These are phyloP conservation scores for Tyria jacobaeae DNA, from an alignment of 2,888 invertebrate species.

Conservation along the genomic window DNA sequence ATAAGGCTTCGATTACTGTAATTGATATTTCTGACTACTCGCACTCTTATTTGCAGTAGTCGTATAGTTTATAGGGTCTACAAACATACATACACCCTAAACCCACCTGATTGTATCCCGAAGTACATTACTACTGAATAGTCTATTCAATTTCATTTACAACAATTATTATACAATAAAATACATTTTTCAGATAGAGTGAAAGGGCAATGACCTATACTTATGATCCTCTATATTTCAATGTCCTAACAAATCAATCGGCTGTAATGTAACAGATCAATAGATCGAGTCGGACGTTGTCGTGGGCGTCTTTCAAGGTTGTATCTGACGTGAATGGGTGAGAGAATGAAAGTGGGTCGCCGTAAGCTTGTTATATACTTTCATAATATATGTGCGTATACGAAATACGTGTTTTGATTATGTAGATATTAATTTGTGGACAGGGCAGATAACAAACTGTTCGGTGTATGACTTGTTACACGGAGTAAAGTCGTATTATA, in stretches of 20 bases:
- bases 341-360: slow-evolving; percentile 48
- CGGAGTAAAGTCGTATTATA: too few species aligned
- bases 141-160: background rate
- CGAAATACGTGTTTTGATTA: slow-evolving; percentile 4
- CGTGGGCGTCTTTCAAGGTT: slow-evolving; percentile 44
- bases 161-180: background rate
- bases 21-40: background rate
- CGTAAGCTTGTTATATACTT: slow-evolving; percentile 29
- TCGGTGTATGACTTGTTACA: background rate
- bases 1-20: background rate
- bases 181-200: background rate
- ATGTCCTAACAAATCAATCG: background rate
- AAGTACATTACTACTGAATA: background rate
- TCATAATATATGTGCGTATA: slow-evolving; percentile 44
- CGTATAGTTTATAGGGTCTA: background rate
- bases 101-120: background rate
- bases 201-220: background rate
- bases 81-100: too few species aligned
- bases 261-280: slow-evolving; percentile 23
- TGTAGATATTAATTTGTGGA: background rate
- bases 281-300: slow-evolving; percentile 24
- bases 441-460: background rate
- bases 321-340: slow-evolving; percentile 36
- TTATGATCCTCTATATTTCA: background rate
- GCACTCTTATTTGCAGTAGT: background rate